A percentile compares a stretch with the other conserved stretches of the same genome.
Evolutionary conservation across 1,140 invertebrate genomes (phyloP).

Genomic region (Acromyrmex heyeri): DNA sequence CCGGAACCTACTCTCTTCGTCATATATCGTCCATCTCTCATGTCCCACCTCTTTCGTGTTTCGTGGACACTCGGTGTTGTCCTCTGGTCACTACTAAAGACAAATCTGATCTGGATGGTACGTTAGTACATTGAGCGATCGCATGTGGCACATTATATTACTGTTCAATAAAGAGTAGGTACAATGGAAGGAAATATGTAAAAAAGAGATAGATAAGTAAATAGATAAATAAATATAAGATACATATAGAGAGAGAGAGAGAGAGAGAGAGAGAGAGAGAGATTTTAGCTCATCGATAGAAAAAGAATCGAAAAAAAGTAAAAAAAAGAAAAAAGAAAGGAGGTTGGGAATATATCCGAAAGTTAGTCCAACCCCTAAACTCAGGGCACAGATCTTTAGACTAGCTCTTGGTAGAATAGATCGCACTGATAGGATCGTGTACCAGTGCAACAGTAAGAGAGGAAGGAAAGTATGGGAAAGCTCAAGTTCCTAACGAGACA

Average conservation of each 20-base stretch:
- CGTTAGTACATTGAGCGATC: slow-evolving; percentile 3
- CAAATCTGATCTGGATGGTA: slow-evolving; percentile 4
- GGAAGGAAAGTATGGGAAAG: slow-evolving; percentile 61
- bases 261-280: background rate
- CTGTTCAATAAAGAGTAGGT: background rate
- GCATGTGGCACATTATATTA: slow-evolving; percentile 2
- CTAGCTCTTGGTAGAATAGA: slow-evolving; percentile 66
- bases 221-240: background rate
- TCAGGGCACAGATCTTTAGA: slow-evolving; percentile 72
- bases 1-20: slow-evolving; percentile 63
- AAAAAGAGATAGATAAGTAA: background rate
- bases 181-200: background rate
- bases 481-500: slow-evolving; percentile 84
- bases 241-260: no score
- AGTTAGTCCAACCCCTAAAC: slow-evolving; percentile 80
- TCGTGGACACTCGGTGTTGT: slow-evolving; percentile 50
- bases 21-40: slow-evolving; percentile 36
- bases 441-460: slow-evolving; percentile 10
- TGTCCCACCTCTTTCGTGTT: slow-evolving; percentile 74
- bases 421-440: slow-evolving; percentile 52
- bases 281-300: background rate
- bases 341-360: slow-evolving; percentile 64
- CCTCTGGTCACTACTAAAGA: slow-evolving; percentile 45
- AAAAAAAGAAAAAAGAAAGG: background rate
- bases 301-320: background rate